Base-by-base conservation (phyloP, 2,888 invertebrate species). In the Calameuta pallipes region DNA sequence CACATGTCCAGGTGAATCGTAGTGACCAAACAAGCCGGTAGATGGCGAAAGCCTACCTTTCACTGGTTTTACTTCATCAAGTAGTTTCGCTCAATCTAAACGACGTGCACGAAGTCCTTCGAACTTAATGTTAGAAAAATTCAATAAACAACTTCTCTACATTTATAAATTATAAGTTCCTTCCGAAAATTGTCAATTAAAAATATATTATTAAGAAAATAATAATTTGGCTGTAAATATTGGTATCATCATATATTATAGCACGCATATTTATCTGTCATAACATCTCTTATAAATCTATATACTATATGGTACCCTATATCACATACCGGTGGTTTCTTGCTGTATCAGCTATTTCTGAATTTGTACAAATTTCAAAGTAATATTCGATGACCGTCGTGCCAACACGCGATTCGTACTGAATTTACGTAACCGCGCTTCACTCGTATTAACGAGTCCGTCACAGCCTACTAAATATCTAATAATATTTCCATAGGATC, bases 21-120 rank as follows among this genome's bases (percentile, higher is more conserved):
- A 80, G 81, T 85, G 80, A 78, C 1, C 68, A 73, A 73, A 74
- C 23, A 1, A 33, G 73, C 83, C 85, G 82, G 75, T 81, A 88
- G 88, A 88, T 88, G 88, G 86, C 88, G 83, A 83, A 81, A 73
- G 75, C 74, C 78, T 77, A 81, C 80, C 37, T 36, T 74, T 36
- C 74, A 71, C 34, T 71, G 34, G 71, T 56, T 56, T 56, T 56
- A 56, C 56, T 56, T 23, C 9, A 23, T 56, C 56, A 23, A 23
- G 15, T 56, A 56, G 23, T 23, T 56, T 56, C 2, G 56, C 23
- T 56, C 56, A 23, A 56, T 56, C 23, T 23, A 9, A 56, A 56
- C 56, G 23, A 56, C 23, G 23, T 23, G 56, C 23, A 23, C 23
- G 6, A 56, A 56, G 23, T 23, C 2, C 2, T 23, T 56, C 0